Evolutionary conservation across 1,140 invertebrate species (phyloP).

Genomic region (Pristionchus pacificus): DNA sequence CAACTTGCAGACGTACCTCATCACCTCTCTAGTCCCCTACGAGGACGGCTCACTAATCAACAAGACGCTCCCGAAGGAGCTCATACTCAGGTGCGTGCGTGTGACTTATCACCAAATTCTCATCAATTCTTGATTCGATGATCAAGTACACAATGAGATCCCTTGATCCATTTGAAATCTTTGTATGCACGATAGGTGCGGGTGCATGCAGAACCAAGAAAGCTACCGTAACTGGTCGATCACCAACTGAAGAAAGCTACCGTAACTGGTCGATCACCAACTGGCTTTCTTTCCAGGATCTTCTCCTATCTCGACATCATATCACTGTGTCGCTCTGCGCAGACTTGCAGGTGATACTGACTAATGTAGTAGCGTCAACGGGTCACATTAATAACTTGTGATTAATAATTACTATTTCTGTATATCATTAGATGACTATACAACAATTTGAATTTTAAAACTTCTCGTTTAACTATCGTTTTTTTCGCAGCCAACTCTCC

Average conservation of each 20-base stretch:
- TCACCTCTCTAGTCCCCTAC: slow-evolving; percentile 49
- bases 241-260: no score
- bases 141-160: neutral
- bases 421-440: no score
- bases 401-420: no score
- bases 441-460: no score
- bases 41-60: slow-evolving; percentile 49
- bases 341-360: slow-evolving; percentile 70
- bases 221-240: no score
- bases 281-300: slow-evolving; percentile 71
- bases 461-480: no score
- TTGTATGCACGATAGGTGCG: neutral
- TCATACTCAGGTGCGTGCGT: slow-evolving; percentile 48
- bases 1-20: slow-evolving; percentile 57
- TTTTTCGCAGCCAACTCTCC: no score
- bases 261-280: no score
- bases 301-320: slow-evolving; percentile 97
- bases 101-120: neutral
- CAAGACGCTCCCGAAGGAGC: slow-evolving; percentile 49
- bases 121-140: neutral
- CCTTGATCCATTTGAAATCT: neutral
- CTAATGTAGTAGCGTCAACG: no score
- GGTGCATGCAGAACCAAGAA: no score
- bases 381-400: no score
- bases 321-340: slow-evolving; percentile 92